These are phyloP conservation scores for Brachyalestes nurse DNA, from an alignment of 2,797 vertebrate genomes.

Conservation along the genomic window DNA sequence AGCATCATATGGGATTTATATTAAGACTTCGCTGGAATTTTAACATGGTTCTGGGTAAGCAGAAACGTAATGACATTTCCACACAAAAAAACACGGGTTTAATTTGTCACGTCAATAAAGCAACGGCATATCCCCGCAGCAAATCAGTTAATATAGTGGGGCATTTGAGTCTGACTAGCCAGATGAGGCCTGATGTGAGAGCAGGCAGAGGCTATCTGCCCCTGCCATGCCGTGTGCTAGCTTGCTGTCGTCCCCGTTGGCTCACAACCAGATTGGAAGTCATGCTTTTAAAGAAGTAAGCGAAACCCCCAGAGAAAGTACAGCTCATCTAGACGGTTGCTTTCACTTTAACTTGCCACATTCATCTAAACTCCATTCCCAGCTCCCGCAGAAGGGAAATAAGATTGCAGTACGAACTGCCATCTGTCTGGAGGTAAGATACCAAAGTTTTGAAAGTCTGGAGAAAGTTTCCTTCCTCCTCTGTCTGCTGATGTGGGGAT, in stretches of 20 bases:
- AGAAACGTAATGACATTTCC: too few species aligned
- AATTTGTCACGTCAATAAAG: background rate
- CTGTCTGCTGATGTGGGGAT: background rate
- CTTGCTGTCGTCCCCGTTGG: background rate
- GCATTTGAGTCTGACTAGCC: background rate
- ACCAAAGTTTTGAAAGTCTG: background rate
- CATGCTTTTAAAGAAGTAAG: background rate
- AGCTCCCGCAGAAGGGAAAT: constrained; percentile 1
- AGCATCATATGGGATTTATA: too few species aligned
- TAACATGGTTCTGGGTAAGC: too few species aligned
- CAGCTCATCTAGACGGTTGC: background rate
- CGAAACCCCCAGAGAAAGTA: background rate
- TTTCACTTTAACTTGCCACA: background rate
- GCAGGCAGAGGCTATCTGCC: background rate
- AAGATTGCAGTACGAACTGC: background rate
- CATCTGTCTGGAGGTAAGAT: background rate
- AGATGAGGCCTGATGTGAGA: background rate
- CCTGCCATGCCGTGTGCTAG: background rate
- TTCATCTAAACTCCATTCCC: background rate
- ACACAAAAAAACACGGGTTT: too few species aligned
- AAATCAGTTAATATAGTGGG: background rate
- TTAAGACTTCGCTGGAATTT: too few species aligned
- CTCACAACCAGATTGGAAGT: background rate
- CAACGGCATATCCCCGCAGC: background rate
- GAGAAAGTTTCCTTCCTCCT: background rate